These are phyloP conservation scores for Plectropomus leopardus DNA, from an alignment of 2,113 vertebrate genomes.

Conservation along the genomic window DNA sequence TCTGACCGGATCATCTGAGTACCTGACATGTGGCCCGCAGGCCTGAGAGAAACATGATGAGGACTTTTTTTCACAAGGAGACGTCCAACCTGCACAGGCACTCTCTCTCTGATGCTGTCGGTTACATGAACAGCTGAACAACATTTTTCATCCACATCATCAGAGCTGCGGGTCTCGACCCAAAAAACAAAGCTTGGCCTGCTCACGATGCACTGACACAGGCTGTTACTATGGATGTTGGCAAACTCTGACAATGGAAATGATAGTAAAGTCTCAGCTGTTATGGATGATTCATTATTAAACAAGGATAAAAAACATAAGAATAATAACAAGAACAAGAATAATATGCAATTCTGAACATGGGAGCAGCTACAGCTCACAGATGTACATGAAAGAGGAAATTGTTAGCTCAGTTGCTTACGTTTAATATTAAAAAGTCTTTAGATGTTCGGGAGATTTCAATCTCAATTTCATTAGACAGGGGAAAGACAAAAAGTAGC, in stretches of 20 bases:
- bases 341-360: neutral
- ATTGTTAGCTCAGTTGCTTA: too few species aligned
- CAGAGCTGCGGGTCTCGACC: neutral
- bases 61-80: conserved; percentile 22
- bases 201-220: neutral
- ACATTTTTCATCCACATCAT: conserved; percentile 4
- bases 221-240: neutral
- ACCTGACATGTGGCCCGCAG: conserved; percentile 39
- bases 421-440: too few species aligned
- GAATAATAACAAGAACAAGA: too few species aligned
- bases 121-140: conserved; percentile 30
- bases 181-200: conserved; percentile 3
- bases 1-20: conserved; percentile 18
- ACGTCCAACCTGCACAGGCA: conserved; percentile 33
- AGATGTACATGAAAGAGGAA: too few species aligned
- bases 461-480: too few species aligned
- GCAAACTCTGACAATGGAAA: neutral
- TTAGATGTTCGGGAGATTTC: too few species aligned
- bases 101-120: conserved; percentile 21
- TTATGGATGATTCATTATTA: neutral
- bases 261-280: neutral
- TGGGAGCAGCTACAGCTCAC: neutral
- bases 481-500: too few species aligned
- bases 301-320: neutral
- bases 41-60: conserved; percentile 43